Evolutionary conservation across 2,888 invertebrate genomes (phyloP).

Genomic region (Lingula anatina): DNA sequence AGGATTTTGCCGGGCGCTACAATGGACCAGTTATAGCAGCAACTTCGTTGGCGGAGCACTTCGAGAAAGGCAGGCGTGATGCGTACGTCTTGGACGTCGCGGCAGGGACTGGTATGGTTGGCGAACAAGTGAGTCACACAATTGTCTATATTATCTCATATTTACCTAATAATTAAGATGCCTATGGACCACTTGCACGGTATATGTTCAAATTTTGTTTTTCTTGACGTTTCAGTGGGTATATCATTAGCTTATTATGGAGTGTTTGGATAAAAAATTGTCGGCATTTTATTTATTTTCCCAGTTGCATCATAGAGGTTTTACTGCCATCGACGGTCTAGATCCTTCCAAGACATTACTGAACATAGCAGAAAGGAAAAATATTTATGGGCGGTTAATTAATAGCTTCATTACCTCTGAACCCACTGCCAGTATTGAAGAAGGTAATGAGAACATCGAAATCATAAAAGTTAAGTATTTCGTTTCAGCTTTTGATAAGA

Average conservation of each 20-base stretch:
- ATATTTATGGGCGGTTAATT: constrained; percentile 15
- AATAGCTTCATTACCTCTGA: constrained; percentile 17
- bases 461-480: background rate
- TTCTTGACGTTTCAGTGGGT: no score
- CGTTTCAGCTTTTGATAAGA: no score
- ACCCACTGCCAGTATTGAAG: constrained; percentile 6
- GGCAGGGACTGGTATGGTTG: constrained; percentile 2
- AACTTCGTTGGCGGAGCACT: background rate
- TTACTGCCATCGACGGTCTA: constrained; percentile 13
- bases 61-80: background rate
- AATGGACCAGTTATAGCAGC: background rate
- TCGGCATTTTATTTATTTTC: constrained; percentile 4
- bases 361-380: constrained; percentile 11
- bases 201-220: no score
- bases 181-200: background rate
- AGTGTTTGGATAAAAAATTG: no score
- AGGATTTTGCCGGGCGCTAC: no score
- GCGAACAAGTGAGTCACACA: background rate
- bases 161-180: background rate
- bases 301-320: constrained; percentile 15
- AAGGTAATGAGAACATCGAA: background rate
- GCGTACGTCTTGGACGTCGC: constrained; percentile 3
- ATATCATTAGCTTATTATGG: no score
- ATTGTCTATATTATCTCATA: background rate
- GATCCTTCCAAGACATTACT: constrained; percentile 19